phyloP scores from a whole-genome alignment of 92 coral and sea anemone species.

The Chrysogorgia sp. region DNA sequence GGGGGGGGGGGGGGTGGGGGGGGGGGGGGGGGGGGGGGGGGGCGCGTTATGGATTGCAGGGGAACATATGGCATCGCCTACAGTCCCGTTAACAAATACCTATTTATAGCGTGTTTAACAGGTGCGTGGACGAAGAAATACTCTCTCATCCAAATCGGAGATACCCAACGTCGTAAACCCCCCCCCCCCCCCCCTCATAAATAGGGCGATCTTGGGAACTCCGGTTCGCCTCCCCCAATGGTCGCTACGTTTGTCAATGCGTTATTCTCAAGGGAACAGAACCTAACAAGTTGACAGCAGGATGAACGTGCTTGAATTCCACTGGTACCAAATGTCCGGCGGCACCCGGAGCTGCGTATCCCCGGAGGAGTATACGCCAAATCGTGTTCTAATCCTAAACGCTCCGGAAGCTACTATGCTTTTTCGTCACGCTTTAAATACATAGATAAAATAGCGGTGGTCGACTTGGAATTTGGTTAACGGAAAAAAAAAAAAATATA shows the following conservation, averaged over 20 bases:
- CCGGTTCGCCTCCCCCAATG: constrained; percentile 59
- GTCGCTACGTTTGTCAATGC: constrained; percentile 51
- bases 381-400: constrained; percentile 40
- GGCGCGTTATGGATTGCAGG: too few species aligned
- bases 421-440: constrained; percentile 27
- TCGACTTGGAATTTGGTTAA: constrained; percentile 44
- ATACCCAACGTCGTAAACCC: too few species aligned
- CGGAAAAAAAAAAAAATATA: too few species aligned
- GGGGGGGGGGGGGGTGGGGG: too few species aligned
- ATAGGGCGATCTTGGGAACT: constrained; percentile 38
- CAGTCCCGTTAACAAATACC: constrained; percentile 53
- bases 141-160: constrained; percentile 10
- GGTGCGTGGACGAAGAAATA: neutral
- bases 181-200: constrained; percentile 5
- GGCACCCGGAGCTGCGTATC: constrained; percentile 33
- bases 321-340: neutral
- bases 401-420: constrained; percentile 14
- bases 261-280: constrained; percentile 40
- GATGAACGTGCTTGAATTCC: constrained; percentile 31
- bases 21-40: too few species aligned
- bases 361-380: constrained; percentile 51
- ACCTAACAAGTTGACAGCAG: constrained; percentile 45
- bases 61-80: constrained; percentile 60
- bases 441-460: constrained; percentile 58
- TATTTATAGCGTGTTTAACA: constrained; percentile 40